These are phyloP conservation scores for Chiloscyllium punctatum DNA, from an alignment of 2,797 vertebrate genomes.

Conservation along the genomic window DNA sequence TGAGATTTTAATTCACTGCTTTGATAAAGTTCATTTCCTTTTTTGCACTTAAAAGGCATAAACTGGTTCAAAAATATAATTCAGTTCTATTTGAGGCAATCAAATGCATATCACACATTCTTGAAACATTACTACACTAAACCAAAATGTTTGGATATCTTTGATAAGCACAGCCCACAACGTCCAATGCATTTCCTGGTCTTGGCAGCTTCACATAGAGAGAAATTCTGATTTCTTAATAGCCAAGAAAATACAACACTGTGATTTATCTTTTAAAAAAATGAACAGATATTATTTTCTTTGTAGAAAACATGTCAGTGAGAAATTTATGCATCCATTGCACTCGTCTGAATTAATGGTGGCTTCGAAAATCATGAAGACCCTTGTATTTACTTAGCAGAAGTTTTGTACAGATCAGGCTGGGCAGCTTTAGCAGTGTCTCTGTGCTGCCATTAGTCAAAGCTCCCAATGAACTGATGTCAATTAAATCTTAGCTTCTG, in stretches of 20 bases:
- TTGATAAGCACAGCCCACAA: background rate
- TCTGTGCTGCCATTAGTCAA: background rate
- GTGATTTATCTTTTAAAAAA: background rate
- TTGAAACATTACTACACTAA: background rate
- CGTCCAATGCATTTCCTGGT: background rate
- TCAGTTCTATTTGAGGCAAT: background rate
- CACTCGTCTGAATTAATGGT: background rate
- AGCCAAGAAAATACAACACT: background rate
- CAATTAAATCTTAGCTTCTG: background rate
- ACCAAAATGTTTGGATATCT: background rate
- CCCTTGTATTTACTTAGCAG: background rate
- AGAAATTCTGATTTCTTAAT: background rate
- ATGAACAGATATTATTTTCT: background rate
- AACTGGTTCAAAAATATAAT: slow-evolving; percentile 21
- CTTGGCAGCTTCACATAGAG: background rate
- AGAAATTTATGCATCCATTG: background rate
- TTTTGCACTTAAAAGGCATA: slow-evolving; percentile 25
- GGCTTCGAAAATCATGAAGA: background rate
- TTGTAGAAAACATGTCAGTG: background rate
- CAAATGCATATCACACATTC: background rate
- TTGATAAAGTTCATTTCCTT: background rate
- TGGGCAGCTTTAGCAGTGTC: background rate
- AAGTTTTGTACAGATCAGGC: background rate
- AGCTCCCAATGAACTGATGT: background rate
- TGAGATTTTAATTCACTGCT: background rate